Conservation (phyloP, 1,140 invertebrate species). For the Odontomachus brunneus region DNA sequence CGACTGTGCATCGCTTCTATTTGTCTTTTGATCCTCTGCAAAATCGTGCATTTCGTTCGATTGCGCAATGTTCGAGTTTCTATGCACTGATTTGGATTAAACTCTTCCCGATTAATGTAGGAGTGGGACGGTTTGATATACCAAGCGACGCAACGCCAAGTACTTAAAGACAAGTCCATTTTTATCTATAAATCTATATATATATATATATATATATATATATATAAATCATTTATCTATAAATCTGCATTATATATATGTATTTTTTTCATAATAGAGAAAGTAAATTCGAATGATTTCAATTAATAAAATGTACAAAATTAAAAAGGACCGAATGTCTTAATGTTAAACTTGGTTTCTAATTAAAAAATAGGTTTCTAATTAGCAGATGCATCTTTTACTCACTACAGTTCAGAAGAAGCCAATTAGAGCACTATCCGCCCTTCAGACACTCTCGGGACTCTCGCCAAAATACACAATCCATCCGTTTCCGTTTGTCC, state of each 20-base stretch:
- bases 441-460: background rate
- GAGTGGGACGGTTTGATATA: too few relatives aligned
- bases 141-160: too few relatives aligned
- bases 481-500: background rate
- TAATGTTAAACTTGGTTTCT: too few relatives aligned
- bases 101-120: too few relatives aligned
- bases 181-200: too few relatives aligned
- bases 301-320: background rate
- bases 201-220: too few relatives aligned
- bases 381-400: background rate
- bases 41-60: background rate
- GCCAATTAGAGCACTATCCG: background rate
- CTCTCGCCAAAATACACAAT: slow-evolving; percentile 14
- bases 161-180: too few relatives aligned
- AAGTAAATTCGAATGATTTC: background rate
- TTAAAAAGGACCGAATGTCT: too few relatives aligned
- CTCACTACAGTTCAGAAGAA: background rate
- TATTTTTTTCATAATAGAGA: background rate
- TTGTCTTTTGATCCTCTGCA: slow-evolving; percentile 4
- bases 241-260: too few relatives aligned
- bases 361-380: too few relatives aligned
- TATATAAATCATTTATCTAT: too few relatives aligned
- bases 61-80: slow-evolving; percentile 4
- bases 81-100: background rate
- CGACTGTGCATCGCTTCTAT: background rate